Evolutionary conservation across 2,888 invertebrate species (phyloP), one percentile per base, ranked within the genome.

Genomic region (Eubasilissa splendida): DNA sequence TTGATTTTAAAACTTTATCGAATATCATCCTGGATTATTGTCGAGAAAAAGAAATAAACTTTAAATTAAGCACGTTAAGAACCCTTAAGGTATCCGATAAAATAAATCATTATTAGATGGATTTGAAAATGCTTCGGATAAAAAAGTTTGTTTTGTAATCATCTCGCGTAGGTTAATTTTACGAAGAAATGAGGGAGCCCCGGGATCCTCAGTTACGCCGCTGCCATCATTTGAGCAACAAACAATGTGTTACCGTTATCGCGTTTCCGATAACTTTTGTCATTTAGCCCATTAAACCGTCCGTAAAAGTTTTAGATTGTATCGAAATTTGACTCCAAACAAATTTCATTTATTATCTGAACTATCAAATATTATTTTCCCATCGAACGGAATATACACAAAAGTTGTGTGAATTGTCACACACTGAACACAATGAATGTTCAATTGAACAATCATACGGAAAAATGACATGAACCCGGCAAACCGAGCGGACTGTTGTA

Each of bases 331-430:
- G 31, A 60, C 63, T 63, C 56, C 14, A 71, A 54, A 71, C 71
- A 56, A 71, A 71, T 56, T 31, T 56, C 12, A 31, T 54, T 71
- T 71, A 71, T 71, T 56, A 71, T 71, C 71, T 68, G 68, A 68
- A 50, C 68, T n/a, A 50, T 68, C 50, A 50, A 68, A 50, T 50
- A 68, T 33, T 63, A 42, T 42, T 42, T 42, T 5, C 42, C 63
- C 63, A 63, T 33, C 63, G n/a, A 50, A 12, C 50, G 14, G 52
- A 9, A 52, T 42, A 42, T 42, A 42, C 42, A 42, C 2, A 0
- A 53, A 70, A 70, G 12, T 52, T 70, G 12, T 70, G 9, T 50
- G 50, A 70, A 50, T 70, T 22, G 9, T 52, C 68, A 42, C 33
- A 70, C 50, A 50, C 10, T 12, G 50, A 22, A 70, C 14, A 50